Evolutionary conservation across 2,113 vertebrate species (phyloP).

Genomic region (Chinchilla lanigera): DNA sequence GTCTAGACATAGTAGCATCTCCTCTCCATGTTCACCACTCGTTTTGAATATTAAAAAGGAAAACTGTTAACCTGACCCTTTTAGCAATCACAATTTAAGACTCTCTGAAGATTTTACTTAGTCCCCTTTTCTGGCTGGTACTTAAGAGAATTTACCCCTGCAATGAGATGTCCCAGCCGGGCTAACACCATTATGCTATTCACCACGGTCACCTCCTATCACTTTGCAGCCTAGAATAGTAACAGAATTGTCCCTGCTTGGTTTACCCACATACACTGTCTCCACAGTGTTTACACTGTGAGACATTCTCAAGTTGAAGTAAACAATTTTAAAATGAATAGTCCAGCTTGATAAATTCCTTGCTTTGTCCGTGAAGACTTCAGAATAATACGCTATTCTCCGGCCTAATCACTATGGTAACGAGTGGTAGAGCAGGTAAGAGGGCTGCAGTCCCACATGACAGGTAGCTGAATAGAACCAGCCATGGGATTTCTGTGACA

Average conservation of each 20-base stretch:
- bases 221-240: background rate
- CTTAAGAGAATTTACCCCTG: background rate
- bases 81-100: conserved; percentile 26
- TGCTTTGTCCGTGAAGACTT: conserved; percentile 55
- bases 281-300: conserved; percentile 47
- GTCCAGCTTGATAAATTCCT: conserved; percentile 27
- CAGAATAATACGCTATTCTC: background rate
- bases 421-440: background rate
- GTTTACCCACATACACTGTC: conserved; percentile 50
- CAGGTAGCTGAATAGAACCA: conserved; percentile 42
- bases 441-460: conserved; percentile 71
- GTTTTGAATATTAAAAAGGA: conserved; percentile 60
- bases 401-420: conserved; percentile 73
- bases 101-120: conserved; percentile 22
- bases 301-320: conserved; percentile 70
- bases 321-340: conserved; percentile 42
- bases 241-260: conserved; percentile 26
- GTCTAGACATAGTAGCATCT: background rate
- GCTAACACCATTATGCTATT: background rate
- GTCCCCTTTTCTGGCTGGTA: background rate
- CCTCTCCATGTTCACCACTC: background rate
- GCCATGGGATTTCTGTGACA: conserved; percentile 23
- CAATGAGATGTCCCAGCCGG: background rate
- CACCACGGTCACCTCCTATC: conserved; percentile 29
- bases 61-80: conserved; percentile 49